phyloP scores from a whole-genome alignment of 2,113 vertebrate species.

The Nematolebias whitei region DNA sequence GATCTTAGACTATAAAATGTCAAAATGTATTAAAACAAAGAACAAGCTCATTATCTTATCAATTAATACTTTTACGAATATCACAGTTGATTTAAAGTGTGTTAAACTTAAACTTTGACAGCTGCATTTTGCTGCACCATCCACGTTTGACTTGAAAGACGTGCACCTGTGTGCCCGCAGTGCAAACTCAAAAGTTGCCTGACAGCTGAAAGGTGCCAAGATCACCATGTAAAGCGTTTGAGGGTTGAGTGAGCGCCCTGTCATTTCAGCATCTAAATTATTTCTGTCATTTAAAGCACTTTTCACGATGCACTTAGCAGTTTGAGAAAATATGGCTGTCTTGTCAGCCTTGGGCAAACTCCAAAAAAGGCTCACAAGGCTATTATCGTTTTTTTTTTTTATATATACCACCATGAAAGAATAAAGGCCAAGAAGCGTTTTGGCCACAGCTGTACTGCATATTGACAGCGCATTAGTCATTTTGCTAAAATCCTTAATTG shows the following conservation, averaged over 20 bases:
- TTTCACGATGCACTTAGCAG: slow-evolving; percentile 14
- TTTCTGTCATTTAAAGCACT: slow-evolving; percentile 21
- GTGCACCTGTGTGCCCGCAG: slow-evolving; percentile 25
- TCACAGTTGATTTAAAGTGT: background rate
- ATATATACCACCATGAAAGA: slow-evolving; percentile 29
- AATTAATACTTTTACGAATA: slow-evolving; percentile 23
- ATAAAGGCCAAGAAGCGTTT: slow-evolving; percentile 25
- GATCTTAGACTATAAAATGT: no score
- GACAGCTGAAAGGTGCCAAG: slow-evolving; percentile 41
- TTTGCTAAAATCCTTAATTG: slow-evolving; percentile 10
- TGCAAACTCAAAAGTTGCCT: slow-evolving; percentile 30
- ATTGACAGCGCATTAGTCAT: slow-evolving; percentile 33
- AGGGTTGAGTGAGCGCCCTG: slow-evolving; percentile 13
- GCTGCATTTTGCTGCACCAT: slow-evolving; percentile 24
- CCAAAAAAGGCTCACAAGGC: slow-evolving; percentile 6
- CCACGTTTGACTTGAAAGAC: slow-evolving; percentile 43
- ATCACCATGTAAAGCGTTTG: slow-evolving; percentile 32
- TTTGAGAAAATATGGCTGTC: slow-evolving; percentile 7
- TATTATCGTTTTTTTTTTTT: slow-evolving; percentile 19
- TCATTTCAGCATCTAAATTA: slow-evolving; percentile 29
- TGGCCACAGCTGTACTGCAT: slow-evolving; percentile 20
- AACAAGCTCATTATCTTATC: slow-evolving; percentile 32
- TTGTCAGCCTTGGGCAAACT: slow-evolving; percentile 27
- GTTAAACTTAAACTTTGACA: slow-evolving; percentile 24
- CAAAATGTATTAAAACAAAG: slow-evolving; percentile 14